Base-by-base conservation (phyloP, 2,797 vertebrate genomes). In the Hylomyscus alleni region DNA sequence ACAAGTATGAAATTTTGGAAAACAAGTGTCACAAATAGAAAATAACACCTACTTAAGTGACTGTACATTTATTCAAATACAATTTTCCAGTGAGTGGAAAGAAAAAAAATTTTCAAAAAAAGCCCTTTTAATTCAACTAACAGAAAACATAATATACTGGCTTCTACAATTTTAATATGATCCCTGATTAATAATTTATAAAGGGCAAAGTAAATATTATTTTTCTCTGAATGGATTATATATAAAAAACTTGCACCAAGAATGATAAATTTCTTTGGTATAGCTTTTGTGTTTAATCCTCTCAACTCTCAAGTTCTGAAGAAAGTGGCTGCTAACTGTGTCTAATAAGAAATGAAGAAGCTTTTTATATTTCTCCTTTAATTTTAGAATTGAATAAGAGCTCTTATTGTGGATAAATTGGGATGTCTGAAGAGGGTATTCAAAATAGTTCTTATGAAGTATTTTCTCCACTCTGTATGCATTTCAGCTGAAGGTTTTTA, bases 141-240 rank as follows among this genome's bases (percentile, higher is more conserved):
- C 26, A 97, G 92, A 81, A 96, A 98, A 95, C 88, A 93, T 17
- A 20, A 6, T 90, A 24, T 81, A 90, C 24, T 94, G 34, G 7
- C 29, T 98, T 31, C 62, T 97, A 84, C 11, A 97, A 93, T 95
- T 97, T 94, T 96, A 97, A 96, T 97, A 67, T 94, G 67, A 3
- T 26, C 84, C 97, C 31, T 85, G 44, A 85, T 96, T 95, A 97
- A 98, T 94, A 97, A 94, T 91, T 94, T 93, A 96, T 98, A 95
- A 81, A 50, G 29, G 13, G 4, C 3, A 97, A 97, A 94, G 69
- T 97, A 97, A 97, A 96, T 82, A 92, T 88, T 58, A 92, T 96
- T 96, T 69, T 82, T 69, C 69, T 90, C 40, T 76, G 54, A 97
- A 84, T 40, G 8, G 10, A 93, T 47, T 96, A 0, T 95, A 92